These are phyloP conservation scores for Dastarcus helophoroides DNA, from an alignment of 2,888 invertebrate genomes.

Conservation along the genomic window DNA sequence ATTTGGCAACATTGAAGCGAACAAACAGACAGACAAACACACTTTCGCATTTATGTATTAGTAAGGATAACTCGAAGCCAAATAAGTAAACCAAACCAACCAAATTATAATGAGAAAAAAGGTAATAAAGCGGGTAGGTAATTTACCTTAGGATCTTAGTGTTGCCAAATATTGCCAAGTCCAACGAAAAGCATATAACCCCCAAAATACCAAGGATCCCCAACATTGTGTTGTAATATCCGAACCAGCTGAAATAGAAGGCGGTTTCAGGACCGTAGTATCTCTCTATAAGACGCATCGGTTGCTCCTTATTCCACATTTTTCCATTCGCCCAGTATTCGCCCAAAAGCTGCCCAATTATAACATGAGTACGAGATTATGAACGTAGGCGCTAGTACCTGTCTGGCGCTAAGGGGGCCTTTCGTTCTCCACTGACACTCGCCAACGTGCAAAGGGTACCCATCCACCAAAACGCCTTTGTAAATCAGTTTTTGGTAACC, in stretches of 20 bases:
- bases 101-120: too few relatives aligned
- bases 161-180: too few relatives aligned
- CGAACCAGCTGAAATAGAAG: conserved; percentile 46
- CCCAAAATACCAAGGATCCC: too few relatives aligned
- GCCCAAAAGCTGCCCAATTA: conserved; percentile 39
- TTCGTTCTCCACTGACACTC: conserved; percentile 24
- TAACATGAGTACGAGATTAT: background rate
- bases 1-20: too few relatives aligned
- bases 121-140: too few relatives aligned
- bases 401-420: conserved; percentile 28
- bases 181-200: too few relatives aligned
- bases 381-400: conserved; percentile 20
- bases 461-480: conserved; percentile 22
- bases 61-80: too few relatives aligned
- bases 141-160: too few relatives aligned
- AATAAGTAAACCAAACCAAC: too few relatives aligned
- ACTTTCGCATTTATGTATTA: too few relatives aligned
- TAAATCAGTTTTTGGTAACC: conserved; percentile 26
- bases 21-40: too few relatives aligned
- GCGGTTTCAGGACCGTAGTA: conserved; percentile 46
- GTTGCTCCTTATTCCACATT: conserved; percentile 47
- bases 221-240: conserved; percentile 43
- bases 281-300: conserved; percentile 44
- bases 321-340: conserved; percentile 46
- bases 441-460: conserved; percentile 33